Percentiles rank a stretch among this genome's conserved stretches.
These are phyloP conservation scores for Axinella damicornis DNA, from an alignment of 37 sponge, comb jelly and placozoan species.

Conservation along the genomic window DNA sequence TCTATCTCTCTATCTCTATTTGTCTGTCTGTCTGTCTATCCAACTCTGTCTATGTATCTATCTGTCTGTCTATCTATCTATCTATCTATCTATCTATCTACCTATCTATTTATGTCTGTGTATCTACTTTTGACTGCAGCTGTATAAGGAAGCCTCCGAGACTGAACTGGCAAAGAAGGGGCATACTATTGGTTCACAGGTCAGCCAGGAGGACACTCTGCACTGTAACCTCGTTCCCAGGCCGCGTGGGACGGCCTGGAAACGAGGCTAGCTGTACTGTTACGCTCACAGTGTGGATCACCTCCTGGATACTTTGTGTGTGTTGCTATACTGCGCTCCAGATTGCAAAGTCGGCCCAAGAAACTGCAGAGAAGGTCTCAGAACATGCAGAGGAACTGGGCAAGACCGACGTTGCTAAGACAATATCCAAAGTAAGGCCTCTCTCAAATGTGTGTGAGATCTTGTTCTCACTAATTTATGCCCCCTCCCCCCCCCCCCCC, in stretches of 20 bases:
- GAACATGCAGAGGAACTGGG: slow-evolving; percentile 43
- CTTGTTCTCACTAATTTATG: neutral
- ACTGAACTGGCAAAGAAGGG: slow-evolving; percentile 68
- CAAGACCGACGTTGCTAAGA: slow-evolving; percentile 67
- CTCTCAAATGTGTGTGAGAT: neutral
- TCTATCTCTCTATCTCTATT: neutral
- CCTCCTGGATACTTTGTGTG: neutral
- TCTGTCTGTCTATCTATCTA: neutral
- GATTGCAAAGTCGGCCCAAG: slow-evolving; percentile 50
- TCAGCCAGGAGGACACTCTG: neutral
- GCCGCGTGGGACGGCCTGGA: no score
- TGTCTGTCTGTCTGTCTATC: neutral
- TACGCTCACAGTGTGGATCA: neutral
- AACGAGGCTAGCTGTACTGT: neutral
- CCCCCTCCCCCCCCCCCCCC: neutral
- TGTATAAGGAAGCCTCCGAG: slow-evolving; percentile 24
- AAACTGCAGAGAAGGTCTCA: slow-evolving; percentile 67
- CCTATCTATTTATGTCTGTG: neutral
- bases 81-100: neutral
- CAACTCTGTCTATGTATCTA: neutral
- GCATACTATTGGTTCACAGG: slow-evolving; percentile 45
- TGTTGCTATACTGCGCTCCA: neutral
- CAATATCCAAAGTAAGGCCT: slow-evolving; percentile 57
- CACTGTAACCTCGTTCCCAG: no score
- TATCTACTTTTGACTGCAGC: slow-evolving; percentile 16